Evolutionary conservation across 2,888 invertebrate genomes (phyloP), one percentile per base, ranked within the genome.

Genomic region (Sminthurides aquaticus): DNA sequence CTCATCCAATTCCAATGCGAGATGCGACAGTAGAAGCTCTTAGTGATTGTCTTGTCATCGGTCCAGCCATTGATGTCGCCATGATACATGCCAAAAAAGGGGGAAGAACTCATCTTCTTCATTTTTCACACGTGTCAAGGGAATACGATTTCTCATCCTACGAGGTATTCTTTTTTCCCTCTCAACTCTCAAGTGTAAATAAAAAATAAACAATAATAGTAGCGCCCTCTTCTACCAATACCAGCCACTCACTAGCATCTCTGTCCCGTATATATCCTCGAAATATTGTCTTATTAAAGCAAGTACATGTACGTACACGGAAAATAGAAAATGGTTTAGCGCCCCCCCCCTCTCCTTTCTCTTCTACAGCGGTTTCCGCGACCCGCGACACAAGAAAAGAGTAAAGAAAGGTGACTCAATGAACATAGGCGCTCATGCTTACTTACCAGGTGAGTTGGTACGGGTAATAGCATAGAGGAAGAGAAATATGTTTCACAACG

Each of bases 11-110:
- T 74, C 91, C 90, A 77, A 90, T 90, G 5, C 83, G 91, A 69
- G 92, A 93, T 77, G 89, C 91, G 15, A 89, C 93, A 2, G 87
- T 97, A 67, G 89, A 93, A 49, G 91, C 97, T 3, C 80, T 98
- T 52, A 93, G 94, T 69, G 95, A 96, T 78, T 94, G 94, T 1
- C 91, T 93, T 78, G 94, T 91, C 77, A 91, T 94, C 43, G 94
- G 95, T 0, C 96, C 73, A 48, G 67, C 68, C 43, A 67, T 73
- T 62, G 70, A 73, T 58, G 68, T 71, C 26, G 71, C 71, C 49
- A 61, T 71, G 43, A 74, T 71, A 61, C 74, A 74, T 67, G 65
- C 69, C 57, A 68, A 59, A 49, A 63, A 68, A 63, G 70, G 69
- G 56, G 70, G 68, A 34, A 74, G 69, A 65, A 74, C 74, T 34